Percentiles rank a stretch among this genome's conserved stretches.
Conservation (phyloP, 2,797 vertebrate genomes). For the Lophius americanus region DNA sequence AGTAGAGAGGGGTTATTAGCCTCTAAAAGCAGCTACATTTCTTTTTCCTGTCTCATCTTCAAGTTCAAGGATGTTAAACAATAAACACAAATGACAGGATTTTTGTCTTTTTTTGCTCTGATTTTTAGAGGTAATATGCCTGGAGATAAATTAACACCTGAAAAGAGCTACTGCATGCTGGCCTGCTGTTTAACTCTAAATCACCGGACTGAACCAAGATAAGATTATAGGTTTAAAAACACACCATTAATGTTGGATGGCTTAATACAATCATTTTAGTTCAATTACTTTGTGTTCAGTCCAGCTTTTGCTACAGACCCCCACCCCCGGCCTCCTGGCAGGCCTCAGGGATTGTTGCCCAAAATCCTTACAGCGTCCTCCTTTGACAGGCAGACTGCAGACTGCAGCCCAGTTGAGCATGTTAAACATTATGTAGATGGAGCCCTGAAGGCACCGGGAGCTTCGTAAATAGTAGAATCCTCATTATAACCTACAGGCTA, state of each 20-base stretch:
- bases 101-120: neutral
- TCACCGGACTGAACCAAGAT: neutral
- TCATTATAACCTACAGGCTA: constrained; percentile 56
- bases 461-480: constrained; percentile 71
- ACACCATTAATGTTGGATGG: neutral
- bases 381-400: constrained; percentile 57
- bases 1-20: neutral
- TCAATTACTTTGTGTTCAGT: constrained; percentile 30
- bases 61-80: constrained; percentile 4
- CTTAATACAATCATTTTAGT: constrained; percentile 26
- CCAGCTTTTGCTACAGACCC: constrained; percentile 18
- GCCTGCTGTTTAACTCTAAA: constrained; percentile 8
- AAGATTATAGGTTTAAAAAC: constrained; percentile 1
- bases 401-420: constrained; percentile 61
- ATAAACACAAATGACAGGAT: constrained; percentile 1
- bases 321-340: constrained; percentile 17
- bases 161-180: constrained; percentile 7
- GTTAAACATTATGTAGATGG: constrained; percentile 75
- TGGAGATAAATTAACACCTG: constrained; percentile 5
- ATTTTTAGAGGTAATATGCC: constrained; percentile 16
- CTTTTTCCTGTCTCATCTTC: neutral
- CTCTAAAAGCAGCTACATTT: constrained; percentile 1
- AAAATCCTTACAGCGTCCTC: constrained; percentile 56
- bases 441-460: constrained; percentile 52
- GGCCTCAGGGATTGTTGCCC: constrained; percentile 57